Base-by-base conservation (phyloP, 2,888 invertebrate genomes). In the Parelbella ahira region DNA sequence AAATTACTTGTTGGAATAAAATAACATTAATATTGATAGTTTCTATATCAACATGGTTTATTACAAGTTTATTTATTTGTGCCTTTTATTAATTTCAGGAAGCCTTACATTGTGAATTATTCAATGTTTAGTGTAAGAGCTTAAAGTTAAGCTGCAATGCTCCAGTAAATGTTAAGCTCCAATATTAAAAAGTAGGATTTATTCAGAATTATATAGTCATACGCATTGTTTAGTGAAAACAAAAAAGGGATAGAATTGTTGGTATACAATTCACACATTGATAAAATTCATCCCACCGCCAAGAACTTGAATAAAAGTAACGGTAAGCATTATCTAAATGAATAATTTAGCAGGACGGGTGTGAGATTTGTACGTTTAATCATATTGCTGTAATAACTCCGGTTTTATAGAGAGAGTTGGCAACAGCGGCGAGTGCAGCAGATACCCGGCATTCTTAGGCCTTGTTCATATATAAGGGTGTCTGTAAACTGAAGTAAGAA, bases 311-410 rank as follows among this genome's bases (percentile, higher is more conserved):
- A 79, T 76, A 72, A 69, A 67, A 60, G 63, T 68, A 78, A 80
- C 77, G 68, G 77, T 54, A 47, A 21, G 54, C 48, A 73, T 78
- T 79, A 76, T 79, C 71, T 67, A 67, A 72, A 72, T 76, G 73
- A 76, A 75, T 78, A 76, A 79, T 71, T 78, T 68, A 69, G 63
- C 62, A 49, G 48, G 57, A 48, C 53, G 48, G 51, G 49, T 57
- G 51, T 44, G 50, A 68, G 68, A 71, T 69, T 66, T 66, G 68
- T 62, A 63, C 68, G 56, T 64, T 72, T 69, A 68, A 65, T 75
- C 71, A 73, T 67, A 63, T 57, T 60, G 49, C 48, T 50, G 63
- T 63, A 66, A 72, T 74, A 75, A 71, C 65, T 76, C 56, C 51
- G 59, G 61, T 63, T 68, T 67, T 60, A 38, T 29, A 29, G 37